phyloP scores from a whole-genome alignment of 2,113 vertebrate species.

The Fregata magnificens region DNA sequence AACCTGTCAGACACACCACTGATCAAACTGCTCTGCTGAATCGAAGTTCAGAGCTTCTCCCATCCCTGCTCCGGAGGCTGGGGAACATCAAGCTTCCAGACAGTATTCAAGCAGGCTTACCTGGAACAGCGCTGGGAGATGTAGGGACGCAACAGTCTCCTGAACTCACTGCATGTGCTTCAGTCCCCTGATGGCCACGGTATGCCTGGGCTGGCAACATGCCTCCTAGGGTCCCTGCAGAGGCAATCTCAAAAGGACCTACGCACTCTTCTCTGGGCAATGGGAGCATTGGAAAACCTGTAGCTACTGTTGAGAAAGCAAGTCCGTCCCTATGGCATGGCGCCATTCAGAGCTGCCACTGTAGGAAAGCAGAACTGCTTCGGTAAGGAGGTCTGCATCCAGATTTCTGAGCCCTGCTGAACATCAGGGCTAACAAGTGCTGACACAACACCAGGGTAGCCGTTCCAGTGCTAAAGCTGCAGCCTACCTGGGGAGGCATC shows the following conservation, averaged over 20 bases:
- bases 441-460: neutral
- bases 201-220: neutral
- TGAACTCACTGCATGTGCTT: neutral
- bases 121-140: neutral
- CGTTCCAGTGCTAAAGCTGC: neutral
- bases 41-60: neutral
- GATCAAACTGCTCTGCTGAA: neutral
- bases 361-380: neutral
- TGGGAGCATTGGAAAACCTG: neutral
- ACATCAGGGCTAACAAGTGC: neutral
- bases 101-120: neutral
- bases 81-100: neutral
- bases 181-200: neutral
- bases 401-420: neutral
- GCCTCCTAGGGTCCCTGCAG: neutral
- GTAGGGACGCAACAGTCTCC: neutral
- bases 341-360: neutral
- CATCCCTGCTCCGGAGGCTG: neutral
- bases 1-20: neutral
- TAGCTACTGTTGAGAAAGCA: neutral
- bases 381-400: neutral
- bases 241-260: neutral
- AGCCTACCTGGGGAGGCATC: neutral
- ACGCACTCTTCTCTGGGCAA: rapidly evolving
- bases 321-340: rapidly evolving